phyloP scores from a whole-genome alignment of 2,113 vertebrate genomes.

The Pipa parva region DNA sequence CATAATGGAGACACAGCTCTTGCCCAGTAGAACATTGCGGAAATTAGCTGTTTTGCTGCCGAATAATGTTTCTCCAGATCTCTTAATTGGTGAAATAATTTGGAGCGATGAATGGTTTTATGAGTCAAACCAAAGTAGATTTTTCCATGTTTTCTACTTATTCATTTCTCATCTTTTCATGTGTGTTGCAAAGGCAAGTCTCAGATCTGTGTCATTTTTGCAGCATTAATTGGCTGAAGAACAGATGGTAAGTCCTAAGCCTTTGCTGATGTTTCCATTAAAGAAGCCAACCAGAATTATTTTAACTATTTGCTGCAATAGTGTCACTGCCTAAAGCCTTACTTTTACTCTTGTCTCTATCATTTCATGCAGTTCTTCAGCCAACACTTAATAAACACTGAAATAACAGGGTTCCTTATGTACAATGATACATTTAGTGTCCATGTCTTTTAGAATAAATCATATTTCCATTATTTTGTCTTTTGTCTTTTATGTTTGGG shows the following conservation, averaged over 20 bases:
- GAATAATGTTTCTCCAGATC: neutral
- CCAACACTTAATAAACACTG: too few species aligned
- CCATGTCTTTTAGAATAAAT: too few species aligned
- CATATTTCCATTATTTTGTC: too few species aligned
- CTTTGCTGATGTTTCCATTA: constrained; percentile 31
- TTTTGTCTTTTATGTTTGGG: too few species aligned
- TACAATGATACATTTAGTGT: too few species aligned
- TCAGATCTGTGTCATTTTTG: constrained; percentile 27
- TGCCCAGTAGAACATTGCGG: too few species aligned
- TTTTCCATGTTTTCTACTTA: constrained; percentile 8
- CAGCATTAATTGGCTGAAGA: constrained; percentile 35
- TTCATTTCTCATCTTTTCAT: constrained; percentile 1
- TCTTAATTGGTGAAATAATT: constrained; percentile 16
- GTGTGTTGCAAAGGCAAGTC: constrained; percentile 21
- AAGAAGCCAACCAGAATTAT: constrained; percentile 23
- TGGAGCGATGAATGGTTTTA: constrained; percentile 17
- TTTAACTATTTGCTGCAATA: constrained; percentile 1
- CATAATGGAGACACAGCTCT: neutral
- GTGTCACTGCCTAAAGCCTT: too few species aligned
- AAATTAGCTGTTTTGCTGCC: constrained; percentile 9
- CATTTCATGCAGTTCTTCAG: too few species aligned
- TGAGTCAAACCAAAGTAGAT: constrained; percentile 20
- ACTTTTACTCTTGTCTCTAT: too few species aligned
- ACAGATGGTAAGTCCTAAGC: constrained; percentile 39
- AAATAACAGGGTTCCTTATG: too few species aligned